These are phyloP conservation scores for Periphyllus acericola DNA, from an alignment of 2,888 invertebrate genomes.

Conservation along the genomic window DNA sequence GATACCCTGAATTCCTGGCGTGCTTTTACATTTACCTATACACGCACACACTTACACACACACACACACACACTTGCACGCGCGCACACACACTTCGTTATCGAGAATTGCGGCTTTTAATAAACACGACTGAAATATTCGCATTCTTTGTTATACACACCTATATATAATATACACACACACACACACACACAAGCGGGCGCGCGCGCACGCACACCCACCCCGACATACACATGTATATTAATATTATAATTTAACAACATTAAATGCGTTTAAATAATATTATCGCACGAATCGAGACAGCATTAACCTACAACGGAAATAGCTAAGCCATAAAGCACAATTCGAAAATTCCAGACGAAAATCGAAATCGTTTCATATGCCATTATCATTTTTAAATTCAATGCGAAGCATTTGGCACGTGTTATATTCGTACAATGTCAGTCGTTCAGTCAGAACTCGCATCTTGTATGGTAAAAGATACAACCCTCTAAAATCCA, in stretches of 20 bases:
- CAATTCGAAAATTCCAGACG: not conserved
- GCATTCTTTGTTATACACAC: slow-evolving; percentile 47
- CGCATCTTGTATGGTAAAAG: no score
- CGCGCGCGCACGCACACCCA: no score
- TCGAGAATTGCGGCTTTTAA: slow-evolving; percentile 57
- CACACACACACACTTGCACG: slow-evolving; percentile 10
- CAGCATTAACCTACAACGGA: not conserved
- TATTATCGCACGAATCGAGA: not conserved
- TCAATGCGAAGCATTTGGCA: no score
- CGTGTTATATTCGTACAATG: no score
- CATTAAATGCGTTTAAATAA: not conserved
- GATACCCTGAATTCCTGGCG: slow-evolving; percentile 51
- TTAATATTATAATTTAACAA: not conserved
- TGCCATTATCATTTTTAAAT: no score
- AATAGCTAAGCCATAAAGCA: not conserved
- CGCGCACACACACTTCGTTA: slow-evolving; percentile 40
- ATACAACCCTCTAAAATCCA: no score
- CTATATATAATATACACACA: not conserved
- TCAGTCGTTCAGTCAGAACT: no score
- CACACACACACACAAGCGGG: not conserved
- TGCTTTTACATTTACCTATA: slow-evolving; percentile 48
- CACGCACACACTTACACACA: slow-evolving; percentile 29
- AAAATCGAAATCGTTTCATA: not conserved
- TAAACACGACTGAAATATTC: slow-evolving; percentile 56
- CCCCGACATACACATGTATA: not conserved